Percentiles rank a stretch among this genome's conserved stretches.
Evolutionary conservation across 2,113 vertebrate species (phyloP).

Genomic region (Agelaius tricolor): DNA sequence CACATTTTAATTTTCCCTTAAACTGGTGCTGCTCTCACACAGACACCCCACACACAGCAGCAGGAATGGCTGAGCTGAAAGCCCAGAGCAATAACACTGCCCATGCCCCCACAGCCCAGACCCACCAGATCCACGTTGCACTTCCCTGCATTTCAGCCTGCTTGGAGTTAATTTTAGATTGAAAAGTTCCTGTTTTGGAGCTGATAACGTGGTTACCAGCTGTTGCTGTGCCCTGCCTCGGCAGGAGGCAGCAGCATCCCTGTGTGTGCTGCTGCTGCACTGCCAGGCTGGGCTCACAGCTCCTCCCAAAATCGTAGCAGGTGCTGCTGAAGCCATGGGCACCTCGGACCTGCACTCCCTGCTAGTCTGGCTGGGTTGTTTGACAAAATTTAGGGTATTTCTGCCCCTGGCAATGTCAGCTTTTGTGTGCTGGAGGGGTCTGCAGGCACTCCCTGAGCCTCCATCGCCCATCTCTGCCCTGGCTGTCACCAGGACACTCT

Average conservation of each 20-base stretch:
- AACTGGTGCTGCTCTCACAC: background rate
- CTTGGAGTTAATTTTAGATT: background rate
- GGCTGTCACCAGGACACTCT: background rate
- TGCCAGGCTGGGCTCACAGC: background rate
- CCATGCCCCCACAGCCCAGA: fast-evolving
- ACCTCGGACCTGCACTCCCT: fast-evolving
- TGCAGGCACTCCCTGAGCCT: fast-evolving
- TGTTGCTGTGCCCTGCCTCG: background rate
- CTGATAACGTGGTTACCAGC: background rate
- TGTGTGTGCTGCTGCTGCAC: fast-evolving
- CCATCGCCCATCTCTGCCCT: background rate
- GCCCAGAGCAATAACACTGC: fast-evolving
- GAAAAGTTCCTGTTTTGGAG: background rate
- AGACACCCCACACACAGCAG: fast-evolving
- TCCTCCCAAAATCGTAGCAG: background rate
- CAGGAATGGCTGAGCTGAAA: background rate
- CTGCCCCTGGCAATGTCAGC: background rate
- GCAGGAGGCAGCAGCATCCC: background rate
- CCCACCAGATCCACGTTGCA: fast-evolving
- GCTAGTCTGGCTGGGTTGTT: background rate
- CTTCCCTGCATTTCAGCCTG: background rate
- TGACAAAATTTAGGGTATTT: background rate
- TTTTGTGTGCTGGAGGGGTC: background rate
- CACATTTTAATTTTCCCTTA: background rate
- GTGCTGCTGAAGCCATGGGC: background rate